Conservation (phyloP, 1,140 invertebrate genomes). For the Subanguina moxae region DNA sequence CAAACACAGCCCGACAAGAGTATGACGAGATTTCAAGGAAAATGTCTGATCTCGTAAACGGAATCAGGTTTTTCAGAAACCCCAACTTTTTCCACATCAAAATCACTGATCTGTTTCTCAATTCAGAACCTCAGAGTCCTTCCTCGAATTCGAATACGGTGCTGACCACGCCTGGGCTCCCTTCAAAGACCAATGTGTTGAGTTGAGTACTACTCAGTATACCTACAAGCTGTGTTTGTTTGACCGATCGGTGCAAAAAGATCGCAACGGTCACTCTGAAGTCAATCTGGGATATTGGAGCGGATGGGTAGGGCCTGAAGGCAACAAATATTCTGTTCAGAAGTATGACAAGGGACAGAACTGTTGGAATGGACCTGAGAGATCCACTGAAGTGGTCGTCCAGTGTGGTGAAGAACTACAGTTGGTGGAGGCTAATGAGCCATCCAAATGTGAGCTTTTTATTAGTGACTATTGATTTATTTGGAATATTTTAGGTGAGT, state of each 20-base stretch:
- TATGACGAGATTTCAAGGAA: slow-evolving; percentile 70
- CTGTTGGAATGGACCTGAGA: slow-evolving; percentile 95
- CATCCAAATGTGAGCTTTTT: background rate
- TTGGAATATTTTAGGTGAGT: slow-evolving; percentile 94
- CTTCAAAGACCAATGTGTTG: slow-evolving; percentile 84
- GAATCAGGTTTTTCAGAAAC: slow-evolving; percentile 67
- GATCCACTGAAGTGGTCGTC: slow-evolving; percentile 75
- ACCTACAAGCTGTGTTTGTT: slow-evolving; percentile 90
- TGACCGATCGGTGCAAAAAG: slow-evolving; percentile 77
- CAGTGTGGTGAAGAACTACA: slow-evolving; percentile 80
- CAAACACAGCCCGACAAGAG: slow-evolving; percentile 64
- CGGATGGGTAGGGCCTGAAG: slow-evolving; percentile 74
- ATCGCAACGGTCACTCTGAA: slow-evolving; percentile 77
- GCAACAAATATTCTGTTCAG: slow-evolving; percentile 76
- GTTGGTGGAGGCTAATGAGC: slow-evolving; percentile 69
- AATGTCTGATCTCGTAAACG: slow-evolving; percentile 73
- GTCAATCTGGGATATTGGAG: slow-evolving; percentile 82
- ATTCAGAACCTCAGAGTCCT: slow-evolving; percentile 47
- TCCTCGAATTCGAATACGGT: slow-evolving; percentile 75
- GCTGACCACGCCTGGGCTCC: slow-evolving; percentile 79
- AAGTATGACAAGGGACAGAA: slow-evolving; percentile 73
- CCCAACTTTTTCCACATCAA: slow-evolving; percentile 24
- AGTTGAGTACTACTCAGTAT: slow-evolving; percentile 87
- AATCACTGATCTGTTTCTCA: slow-evolving; percentile 2
- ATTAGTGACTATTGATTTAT: background rate